A percentile compares a stretch with the other conserved stretches of the same genome.
Conservation (phyloP, 1,140 invertebrate species). For the Drosophila quadrilineata region DNA sequence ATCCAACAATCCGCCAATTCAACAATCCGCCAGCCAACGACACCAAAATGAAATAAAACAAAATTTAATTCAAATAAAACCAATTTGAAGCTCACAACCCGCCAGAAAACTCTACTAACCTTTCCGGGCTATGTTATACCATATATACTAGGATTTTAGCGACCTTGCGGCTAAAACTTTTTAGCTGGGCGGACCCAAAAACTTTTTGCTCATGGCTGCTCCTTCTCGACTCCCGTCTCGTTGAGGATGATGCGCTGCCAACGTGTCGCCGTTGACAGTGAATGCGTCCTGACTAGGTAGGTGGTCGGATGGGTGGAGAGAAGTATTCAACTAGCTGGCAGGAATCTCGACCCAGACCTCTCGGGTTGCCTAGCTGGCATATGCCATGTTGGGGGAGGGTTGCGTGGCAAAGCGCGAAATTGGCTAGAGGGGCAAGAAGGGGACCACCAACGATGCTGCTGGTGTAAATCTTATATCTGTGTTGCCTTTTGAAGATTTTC, state of each 20-base stretch:
- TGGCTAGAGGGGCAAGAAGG: slow-evolving; percentile 17
- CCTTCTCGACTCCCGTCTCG: no score
- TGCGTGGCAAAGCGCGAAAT: slow-evolving; percentile 53
- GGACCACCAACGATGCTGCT: no score
- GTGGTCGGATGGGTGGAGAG: not conserved
- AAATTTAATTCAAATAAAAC: slow-evolving; percentile 79
- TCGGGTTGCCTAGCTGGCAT: slow-evolving; percentile 21
- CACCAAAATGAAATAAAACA: slow-evolving; percentile 71
- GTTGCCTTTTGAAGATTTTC: slow-evolving; percentile 68
- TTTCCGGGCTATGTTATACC: no score
- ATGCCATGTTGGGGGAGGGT: no score
- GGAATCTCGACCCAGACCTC: no score
- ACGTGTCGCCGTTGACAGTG: slow-evolving; percentile 50
- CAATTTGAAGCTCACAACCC: slow-evolving; percentile 47
- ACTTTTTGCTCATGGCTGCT: slow-evolving; percentile 38
- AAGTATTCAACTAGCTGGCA: not conserved
- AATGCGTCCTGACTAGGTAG: not conserved
- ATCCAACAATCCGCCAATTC: no score
- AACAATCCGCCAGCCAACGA: no score
- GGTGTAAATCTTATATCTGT: slow-evolving; percentile 57
- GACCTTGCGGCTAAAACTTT: slow-evolving; percentile 68
- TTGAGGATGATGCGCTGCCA: slow-evolving; percentile 44
- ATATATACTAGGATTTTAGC: slow-evolving; percentile 45
- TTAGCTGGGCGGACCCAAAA: slow-evolving; percentile 30
- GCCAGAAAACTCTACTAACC: slow-evolving; percentile 28